phyloP scores from a whole-genome alignment of 1,140 invertebrate species.

The Penaeus vannamei region DNA sequence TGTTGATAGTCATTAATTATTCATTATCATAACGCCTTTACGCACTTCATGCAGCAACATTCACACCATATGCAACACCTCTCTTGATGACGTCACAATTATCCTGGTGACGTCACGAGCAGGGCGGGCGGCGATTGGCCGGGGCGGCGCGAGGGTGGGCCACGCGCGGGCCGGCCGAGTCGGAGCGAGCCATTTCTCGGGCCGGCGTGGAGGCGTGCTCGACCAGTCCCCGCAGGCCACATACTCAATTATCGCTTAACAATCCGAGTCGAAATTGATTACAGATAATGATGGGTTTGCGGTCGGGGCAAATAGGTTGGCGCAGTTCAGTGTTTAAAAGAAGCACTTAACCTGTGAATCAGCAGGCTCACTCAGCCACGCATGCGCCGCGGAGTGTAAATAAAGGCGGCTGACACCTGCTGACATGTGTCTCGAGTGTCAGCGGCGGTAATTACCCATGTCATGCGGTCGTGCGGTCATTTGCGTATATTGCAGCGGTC shows the following conservation, averaged over 20 bases:
- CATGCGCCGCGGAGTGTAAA: conserved; percentile 59
- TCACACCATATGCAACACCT: too few species aligned
- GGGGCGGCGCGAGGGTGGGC: neutral
- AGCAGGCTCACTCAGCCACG: conserved; percentile 46
- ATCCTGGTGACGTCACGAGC: too few species aligned
- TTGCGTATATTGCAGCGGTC: neutral
- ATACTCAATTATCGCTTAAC: conserved; percentile 65
- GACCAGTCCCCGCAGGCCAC: conserved; percentile 52
- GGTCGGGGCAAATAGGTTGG: conserved; percentile 61
- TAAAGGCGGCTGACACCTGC: conserved; percentile 44
- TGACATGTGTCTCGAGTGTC: conserved; percentile 57
- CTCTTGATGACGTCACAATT: too few species aligned
- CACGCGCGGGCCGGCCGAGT: neutral
- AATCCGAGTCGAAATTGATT: conserved; percentile 66
- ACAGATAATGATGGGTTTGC: conserved; percentile 63
- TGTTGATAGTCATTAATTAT: too few species aligned
- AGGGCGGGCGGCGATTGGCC: too few species aligned
- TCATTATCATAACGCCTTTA: too few species aligned
- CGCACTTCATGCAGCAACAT: too few species aligned
- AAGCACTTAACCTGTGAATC: conserved; percentile 62
- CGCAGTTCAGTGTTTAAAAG: conserved; percentile 65
- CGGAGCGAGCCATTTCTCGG: neutral
- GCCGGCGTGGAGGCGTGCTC: conserved; percentile 26
- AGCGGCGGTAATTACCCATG: conserved; percentile 43
- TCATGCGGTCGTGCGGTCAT: conserved; percentile 20